Percentiles rank a stretch among this genome's conserved stretches.
Conservation (phyloP, 2,888 invertebrate species). For the Acholoe squamosa region DNA sequence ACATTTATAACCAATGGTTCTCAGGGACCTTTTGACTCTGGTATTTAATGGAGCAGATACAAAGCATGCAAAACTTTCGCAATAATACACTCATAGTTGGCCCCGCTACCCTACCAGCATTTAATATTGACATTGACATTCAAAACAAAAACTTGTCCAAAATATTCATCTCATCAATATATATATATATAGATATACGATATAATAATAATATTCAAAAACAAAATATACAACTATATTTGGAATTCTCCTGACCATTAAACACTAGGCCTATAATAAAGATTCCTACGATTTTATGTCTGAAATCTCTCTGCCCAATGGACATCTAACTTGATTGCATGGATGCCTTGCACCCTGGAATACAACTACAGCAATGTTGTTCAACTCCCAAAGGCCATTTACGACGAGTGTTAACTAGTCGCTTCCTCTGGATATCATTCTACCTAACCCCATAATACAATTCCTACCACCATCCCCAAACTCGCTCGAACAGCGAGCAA, state of each 20-base stretch:
- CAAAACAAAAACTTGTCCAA: slow-evolving; percentile 59
- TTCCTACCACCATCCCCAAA: slow-evolving; percentile 29
- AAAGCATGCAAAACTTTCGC: slow-evolving; percentile 59
- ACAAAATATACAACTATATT: slow-evolving; percentile 63
- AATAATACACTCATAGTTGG: slow-evolving; percentile 38
- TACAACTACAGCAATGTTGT: too few species aligned
- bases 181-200: slow-evolving; percentile 54
- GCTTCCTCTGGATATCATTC: not conserved
- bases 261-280: slow-evolving; percentile 43
- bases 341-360: slow-evolving; percentile 25
- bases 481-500: not conserved
- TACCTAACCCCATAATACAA: slow-evolving; percentile 33
- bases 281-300: slow-evolving; percentile 15
- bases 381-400: not conserved
- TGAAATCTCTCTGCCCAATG: not conserved
- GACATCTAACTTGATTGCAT: not conserved
- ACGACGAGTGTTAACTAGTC: not conserved
- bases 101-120: slow-evolving; percentile 57
- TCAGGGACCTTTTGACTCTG: slow-evolving; percentile 33
- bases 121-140: slow-evolving; percentile 42
- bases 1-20: slow-evolving; percentile 17
- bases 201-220: slow-evolving; percentile 52
- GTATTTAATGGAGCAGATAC: slow-evolving; percentile 34
- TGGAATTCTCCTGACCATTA: slow-evolving; percentile 61
- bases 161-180: slow-evolving; percentile 55